Evolutionary conservation across 2,888 invertebrate species (phyloP), one percentile per base, ranked within the genome.

Genomic region (Cataglyphis rosenhaueri): DNA sequence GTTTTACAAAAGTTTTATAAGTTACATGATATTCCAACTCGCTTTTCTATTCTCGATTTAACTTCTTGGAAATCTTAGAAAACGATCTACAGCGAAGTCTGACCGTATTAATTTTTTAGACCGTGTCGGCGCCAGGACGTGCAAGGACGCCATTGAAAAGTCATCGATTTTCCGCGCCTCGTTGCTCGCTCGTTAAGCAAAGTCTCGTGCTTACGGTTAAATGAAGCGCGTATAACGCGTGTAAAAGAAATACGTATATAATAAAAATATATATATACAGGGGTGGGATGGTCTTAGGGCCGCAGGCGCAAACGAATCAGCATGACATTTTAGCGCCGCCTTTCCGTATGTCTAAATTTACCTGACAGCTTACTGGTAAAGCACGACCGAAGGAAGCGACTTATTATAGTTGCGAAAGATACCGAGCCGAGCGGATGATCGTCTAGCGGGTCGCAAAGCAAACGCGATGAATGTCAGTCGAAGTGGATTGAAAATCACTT

Each of bases 101-200:
- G 88, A 73, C 78, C 79, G 83, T 84, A 85, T 82, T 25, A 79
- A 68, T 81, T 81, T 74, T 82, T 78, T 86, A 87, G 59, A 70
- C 32, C 48, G 35, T 48, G n/a, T 66, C 57, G 10, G 29, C 57
- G 59, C 10, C 57, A 70, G 66, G 57, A 64, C 9, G 55, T 15
- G 52, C 70, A 48, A 38, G 55, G 66, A 73, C 71, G 87, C 70
- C 89, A 89, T 89, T 86, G 86, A 85, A 82, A 64, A 68, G n/a
- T 55, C 86, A 86, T 82, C 86, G 89, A 88, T 86, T 90, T 89
- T 90, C 84, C 83, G 85, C 81, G 82, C 83, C 52, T 89, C 74
- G 87, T 86, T 83, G 87, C 83, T 87, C 85, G 85, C 68, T 87
- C 85, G 84, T 88, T 76, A 83, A 88, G 84, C 71, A 85, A 88